Conservation (phyloP, 2,113 vertebrate genomes). For the Ophthalmolycus amberensis region DNA sequence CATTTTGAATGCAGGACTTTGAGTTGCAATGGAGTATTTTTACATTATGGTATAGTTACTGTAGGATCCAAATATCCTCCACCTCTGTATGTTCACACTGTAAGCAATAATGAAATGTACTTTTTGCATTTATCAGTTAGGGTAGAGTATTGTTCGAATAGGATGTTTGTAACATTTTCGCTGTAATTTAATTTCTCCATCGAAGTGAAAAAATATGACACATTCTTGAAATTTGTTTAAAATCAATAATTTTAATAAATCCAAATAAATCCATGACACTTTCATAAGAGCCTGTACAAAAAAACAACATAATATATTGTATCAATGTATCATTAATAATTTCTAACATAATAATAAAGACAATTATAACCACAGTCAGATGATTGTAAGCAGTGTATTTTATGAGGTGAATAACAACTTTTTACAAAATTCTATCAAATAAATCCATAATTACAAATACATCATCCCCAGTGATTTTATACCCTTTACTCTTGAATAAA, state of each 20-base stretch:
- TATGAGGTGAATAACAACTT: constrained; percentile 60
- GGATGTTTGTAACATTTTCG: too few species aligned
- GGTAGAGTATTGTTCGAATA: too few species aligned
- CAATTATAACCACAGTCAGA: not conserved
- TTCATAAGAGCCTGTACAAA: not conserved
- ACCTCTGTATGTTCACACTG: not conserved
- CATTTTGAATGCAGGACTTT: not conserved
- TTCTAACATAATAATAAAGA: not conserved
- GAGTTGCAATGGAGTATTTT: not conserved
- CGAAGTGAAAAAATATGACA: too few species aligned
- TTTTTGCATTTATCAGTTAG: not conserved
- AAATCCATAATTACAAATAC: constrained; percentile 49
- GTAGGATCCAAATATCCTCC: not conserved
- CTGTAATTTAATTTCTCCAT: too few species aligned
- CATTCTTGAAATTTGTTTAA: too few species aligned
- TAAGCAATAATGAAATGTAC: not conserved
- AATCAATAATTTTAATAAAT: too few species aligned
- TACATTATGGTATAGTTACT: not conserved
- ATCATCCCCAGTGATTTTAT: constrained; percentile 28
- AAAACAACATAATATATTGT: not conserved
- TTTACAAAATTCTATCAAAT: constrained; percentile 48
- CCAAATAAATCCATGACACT: not conserved
- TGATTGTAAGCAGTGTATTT: constrained; percentile 45
- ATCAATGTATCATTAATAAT: not conserved
- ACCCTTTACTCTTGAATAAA: constrained; percentile 38